phyloP scores from a whole-genome alignment of 1,140 invertebrate species.

The Eumeta japonica region DNA sequence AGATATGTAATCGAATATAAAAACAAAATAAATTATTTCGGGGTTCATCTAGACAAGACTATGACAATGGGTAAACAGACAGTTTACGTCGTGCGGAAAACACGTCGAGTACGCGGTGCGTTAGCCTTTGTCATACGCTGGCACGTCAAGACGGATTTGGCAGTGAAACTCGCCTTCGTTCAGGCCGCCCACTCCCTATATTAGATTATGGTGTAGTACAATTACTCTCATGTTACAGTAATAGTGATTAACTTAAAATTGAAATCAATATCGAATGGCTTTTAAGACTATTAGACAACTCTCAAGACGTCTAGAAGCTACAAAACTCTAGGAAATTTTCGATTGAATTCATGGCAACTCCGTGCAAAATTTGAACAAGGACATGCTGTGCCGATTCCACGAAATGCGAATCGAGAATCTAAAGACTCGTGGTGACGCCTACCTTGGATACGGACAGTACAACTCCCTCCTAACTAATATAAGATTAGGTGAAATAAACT shows the following conservation, averaged over 20 bases:
- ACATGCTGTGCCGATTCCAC: slow-evolving; percentile 5
- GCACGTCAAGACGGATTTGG: slow-evolving; percentile 4
- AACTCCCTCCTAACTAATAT: slow-evolving; percentile 3
- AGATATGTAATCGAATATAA: slow-evolving; percentile 4
- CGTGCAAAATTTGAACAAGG: slow-evolving; percentile 6
- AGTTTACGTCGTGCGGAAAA: slow-evolving; percentile 2
- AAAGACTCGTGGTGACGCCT: slow-evolving; percentile 5
- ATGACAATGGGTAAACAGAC: slow-evolving; percentile 7
- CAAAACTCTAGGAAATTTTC: slow-evolving; percentile 3
- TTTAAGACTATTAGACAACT: slow-evolving; percentile 5
- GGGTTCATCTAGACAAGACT: slow-evolving; percentile 7
- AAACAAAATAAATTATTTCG: no score
- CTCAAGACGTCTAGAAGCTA: slow-evolving; percentile 5
- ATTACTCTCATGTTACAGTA: slow-evolving; percentile 5
- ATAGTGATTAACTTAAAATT: slow-evolving; percentile 5
- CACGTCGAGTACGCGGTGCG: slow-evolving; percentile 1
- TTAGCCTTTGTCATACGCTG: slow-evolving; percentile 5
- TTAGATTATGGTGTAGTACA: slow-evolving; percentile 9
- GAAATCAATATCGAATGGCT: slow-evolving; percentile 6
- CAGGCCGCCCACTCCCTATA: slow-evolving; percentile 7
- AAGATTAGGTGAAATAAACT: no score
- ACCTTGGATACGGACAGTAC: slow-evolving; percentile 2
- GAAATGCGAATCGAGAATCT: slow-evolving; percentile 5
- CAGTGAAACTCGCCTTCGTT: slow-evolving; percentile 5
- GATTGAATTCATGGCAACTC: slow-evolving; percentile 6